A percentile compares a stretch with the other conserved stretches of the same genome.
Conservation (phyloP, 1,140 invertebrate species). For the Saxidomus purpurata region DNA sequence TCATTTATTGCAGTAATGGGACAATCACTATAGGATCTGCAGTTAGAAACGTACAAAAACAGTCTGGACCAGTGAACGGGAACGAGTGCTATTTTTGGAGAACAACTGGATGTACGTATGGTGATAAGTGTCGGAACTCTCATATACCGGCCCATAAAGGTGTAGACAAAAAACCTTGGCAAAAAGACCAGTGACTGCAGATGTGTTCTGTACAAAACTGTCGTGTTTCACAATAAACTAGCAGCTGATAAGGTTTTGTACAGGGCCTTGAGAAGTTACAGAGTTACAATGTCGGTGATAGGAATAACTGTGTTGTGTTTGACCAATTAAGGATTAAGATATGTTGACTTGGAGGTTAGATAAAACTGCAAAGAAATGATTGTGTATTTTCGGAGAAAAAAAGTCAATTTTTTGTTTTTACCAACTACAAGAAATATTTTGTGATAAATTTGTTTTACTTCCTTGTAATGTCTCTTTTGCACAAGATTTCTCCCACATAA, state of each 20-base stretch:
- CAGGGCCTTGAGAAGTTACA: neutral
- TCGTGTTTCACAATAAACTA: neutral
- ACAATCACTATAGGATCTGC: constrained; percentile 64
- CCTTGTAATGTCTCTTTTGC: too few species aligned
- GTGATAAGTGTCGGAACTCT: constrained; percentile 85
- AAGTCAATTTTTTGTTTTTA: too few species aligned
- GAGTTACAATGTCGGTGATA: neutral
- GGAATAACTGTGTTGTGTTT: constrained; percentile 33
- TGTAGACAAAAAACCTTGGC: constrained; percentile 87
- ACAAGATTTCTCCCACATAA: too few species aligned
- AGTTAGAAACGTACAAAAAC: constrained; percentile 74
- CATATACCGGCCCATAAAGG: constrained; percentile 86
- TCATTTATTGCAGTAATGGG: constrained; percentile 59
- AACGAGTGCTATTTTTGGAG: constrained; percentile 88
- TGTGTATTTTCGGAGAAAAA: too few species aligned
- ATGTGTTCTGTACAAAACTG: neutral
- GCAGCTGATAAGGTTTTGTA: neutral
- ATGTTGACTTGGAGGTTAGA: too few species aligned
- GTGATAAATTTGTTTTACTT: too few species aligned
- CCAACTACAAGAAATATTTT: too few species aligned
- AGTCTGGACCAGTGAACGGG: constrained; percentile 86
- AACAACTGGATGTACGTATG: constrained; percentile 87
- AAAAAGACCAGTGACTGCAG: constrained; percentile 74
- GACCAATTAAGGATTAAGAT: neutral
- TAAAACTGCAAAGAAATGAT: too few species aligned